Conservation (phyloP, 2,797 vertebrate genomes). For the Gymnocypris eckloni region DNA sequence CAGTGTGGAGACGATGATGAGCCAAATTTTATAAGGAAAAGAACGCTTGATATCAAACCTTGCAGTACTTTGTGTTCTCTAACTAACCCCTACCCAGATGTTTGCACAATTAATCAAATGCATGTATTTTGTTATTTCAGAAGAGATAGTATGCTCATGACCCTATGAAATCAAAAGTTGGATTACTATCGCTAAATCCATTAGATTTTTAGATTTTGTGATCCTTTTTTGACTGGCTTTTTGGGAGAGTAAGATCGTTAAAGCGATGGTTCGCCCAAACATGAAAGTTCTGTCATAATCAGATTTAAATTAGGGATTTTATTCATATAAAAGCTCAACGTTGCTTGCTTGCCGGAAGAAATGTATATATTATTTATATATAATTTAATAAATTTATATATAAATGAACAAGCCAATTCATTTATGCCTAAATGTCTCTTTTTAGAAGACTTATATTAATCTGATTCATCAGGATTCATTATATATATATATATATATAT, state of each 20-base stretch:
- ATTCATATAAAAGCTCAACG: neutral
- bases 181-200: neutral
- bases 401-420: neutral
- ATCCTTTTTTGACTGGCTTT: neutral
- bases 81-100: neutral
- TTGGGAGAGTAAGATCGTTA: neutral
- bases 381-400: neutral
- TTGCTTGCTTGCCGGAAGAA: too few relatives aligned
- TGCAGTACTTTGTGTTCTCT: conserved; percentile 11
- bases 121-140: conserved; percentile 34
- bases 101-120: conserved; percentile 21
- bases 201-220: neutral
- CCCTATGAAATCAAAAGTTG: neutral
- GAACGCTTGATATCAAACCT: neutral
- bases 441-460: too few relatives aligned
- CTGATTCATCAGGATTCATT: neutral
- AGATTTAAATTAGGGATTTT: neutral
- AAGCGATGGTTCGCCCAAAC: neutral
- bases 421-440: neutral
- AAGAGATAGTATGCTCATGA: neutral
- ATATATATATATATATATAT: neutral
- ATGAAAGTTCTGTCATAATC: neutral
- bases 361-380: too few relatives aligned
- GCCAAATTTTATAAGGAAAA: neutral
- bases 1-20: neutral